Base-by-base conservation (phyloP, 1,140 invertebrate genomes). In the Muscidifurax raptorellus region DNA sequence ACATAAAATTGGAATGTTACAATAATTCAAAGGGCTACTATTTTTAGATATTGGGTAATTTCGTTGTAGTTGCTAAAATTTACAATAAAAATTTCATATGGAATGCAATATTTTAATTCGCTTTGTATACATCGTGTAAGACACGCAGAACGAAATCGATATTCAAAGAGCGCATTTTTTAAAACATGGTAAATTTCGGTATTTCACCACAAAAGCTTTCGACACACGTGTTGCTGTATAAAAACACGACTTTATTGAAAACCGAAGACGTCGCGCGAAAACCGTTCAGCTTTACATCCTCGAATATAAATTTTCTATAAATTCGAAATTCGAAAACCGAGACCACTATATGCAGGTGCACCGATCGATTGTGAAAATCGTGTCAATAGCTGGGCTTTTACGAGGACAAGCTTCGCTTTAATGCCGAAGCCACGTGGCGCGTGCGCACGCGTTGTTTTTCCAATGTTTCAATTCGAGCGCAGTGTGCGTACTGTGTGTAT, bases 321-420 rank as follows among this genome's bases (percentile, higher is more conserved):
- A 69, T 69, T 28, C 25, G 18, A 69, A 69, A 69, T 2, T 18
- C 22, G 6, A 28, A 69, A 28, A 59, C 18, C 6, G 52, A 59
- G 18, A 59, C 0, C 0, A n/a, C 52, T 5, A 59, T 5, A 59
- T 3, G 18, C 10, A 30, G 25, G 1, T 30, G 12, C 36, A 12
- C 13, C n/a, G 44, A 76, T 76, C 40, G n/a, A 76, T 76, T 76
- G 44, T 22, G 74, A 76, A 76, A 76, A 76, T 76, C 40, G 72
- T 44, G 32, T 47, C 36, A 75, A 75, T 75, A 40, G 18, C 36
- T 10, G 9, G 66, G 9, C 66, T 27, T 13, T 67, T 47, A 18
- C 44, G 44, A 47, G 44, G 13, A 47, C 4, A 13, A 47, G 15
- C 15, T 47, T 47, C 15, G 15, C 15, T 47, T 47, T 47, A 36